These are phyloP conservation scores for Orchestes rusci DNA, from an alignment of 2,888 invertebrate species.

Conservation along the genomic window DNA sequence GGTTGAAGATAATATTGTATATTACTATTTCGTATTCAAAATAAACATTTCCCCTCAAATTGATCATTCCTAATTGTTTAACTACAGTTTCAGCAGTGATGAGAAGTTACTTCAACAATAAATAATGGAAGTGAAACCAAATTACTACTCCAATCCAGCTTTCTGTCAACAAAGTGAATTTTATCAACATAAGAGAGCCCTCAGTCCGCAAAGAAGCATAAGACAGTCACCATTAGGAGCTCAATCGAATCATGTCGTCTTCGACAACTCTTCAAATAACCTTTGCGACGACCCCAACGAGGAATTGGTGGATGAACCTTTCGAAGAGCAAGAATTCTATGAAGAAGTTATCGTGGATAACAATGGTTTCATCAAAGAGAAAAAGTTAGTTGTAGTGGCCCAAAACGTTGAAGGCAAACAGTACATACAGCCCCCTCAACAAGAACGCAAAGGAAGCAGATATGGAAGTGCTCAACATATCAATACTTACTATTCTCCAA, in stretches of 20 bases:
- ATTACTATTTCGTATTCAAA: too few relatives aligned
- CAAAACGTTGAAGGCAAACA: slow-evolving; percentile 36
- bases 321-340: slow-evolving; percentile 42
- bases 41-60: too few relatives aligned
- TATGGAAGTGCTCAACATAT: slow-evolving; percentile 22
- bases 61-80: too few relatives aligned
- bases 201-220: slow-evolving; percentile 29
- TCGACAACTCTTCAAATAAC: slow-evolving; percentile 31
- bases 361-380: slow-evolving; percentile 38
- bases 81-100: too few relatives aligned
- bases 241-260: slow-evolving; percentile 34
- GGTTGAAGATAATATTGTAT: too few relatives aligned
- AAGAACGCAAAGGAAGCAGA: slow-evolving; percentile 38
- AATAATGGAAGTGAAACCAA: slow-evolving; percentile 20
- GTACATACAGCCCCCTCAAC: slow-evolving; percentile 36
- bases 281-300: slow-evolving; percentile 26
- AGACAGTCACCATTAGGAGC: slow-evolving; percentile 43
- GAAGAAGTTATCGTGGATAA: slow-evolving; percentile 43
- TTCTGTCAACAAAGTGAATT: slow-evolving; percentile 73
- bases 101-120: too few relatives aligned
- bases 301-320: slow-evolving; percentile 29
- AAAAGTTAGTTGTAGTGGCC: slow-evolving; percentile 41
- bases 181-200: slow-evolving; percentile 43
- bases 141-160: slow-evolving; percentile 70
- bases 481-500: slow-evolving; percentile 34